Evolutionary conservation across 2,797 vertebrate species (phyloP).

Genomic region (Typhlichthys eigenmanni): DNA sequence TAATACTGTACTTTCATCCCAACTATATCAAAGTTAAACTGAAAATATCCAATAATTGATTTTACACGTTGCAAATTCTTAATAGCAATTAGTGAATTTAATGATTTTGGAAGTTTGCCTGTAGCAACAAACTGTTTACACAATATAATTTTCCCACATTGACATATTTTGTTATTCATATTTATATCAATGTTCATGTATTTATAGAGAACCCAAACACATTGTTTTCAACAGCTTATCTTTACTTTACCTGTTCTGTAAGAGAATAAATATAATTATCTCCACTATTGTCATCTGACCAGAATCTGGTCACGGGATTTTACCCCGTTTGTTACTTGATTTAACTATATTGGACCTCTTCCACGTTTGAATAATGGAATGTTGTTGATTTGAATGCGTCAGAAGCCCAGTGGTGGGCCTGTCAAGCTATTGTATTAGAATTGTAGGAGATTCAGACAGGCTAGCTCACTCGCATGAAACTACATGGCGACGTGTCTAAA

Average conservation of each 20-base stretch:
- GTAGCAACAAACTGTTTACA: constrained; percentile 25
- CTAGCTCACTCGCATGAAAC: not conserved
- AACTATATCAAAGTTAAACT: too few species aligned
- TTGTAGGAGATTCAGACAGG: not conserved
- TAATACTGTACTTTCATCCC: too few species aligned
- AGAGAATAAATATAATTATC: constrained; percentile 23
- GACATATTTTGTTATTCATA: constrained; percentile 25
- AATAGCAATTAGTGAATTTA: not conserved
- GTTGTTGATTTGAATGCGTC: constrained; percentile 45
- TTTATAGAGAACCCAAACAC: constrained; percentile 37
- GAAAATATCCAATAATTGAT: too few species aligned
- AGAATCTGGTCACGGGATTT: constrained; percentile 56
- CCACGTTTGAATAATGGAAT: constrained; percentile 48
- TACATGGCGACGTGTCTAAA: not conserved
- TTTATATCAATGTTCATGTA: constrained; percentile 52
- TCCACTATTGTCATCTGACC: constrained; percentile 40
- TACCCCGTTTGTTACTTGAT: constrained; percentile 47
- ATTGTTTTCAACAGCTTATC: constrained; percentile 14
- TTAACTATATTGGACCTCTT: constrained; percentile 48
- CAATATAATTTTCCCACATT: constrained; percentile 1
- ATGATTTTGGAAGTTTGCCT: constrained; percentile 15
- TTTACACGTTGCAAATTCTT: too few species aligned
- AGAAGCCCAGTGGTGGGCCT: constrained; percentile 33
- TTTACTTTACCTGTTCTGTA: constrained; percentile 27
- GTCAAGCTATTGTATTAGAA: not conserved